A percentile compares a stretch with the other conserved stretches of the same genome.
Conservation (phyloP, 2,113 vertebrate genomes). For the Esox niger region DNA sequence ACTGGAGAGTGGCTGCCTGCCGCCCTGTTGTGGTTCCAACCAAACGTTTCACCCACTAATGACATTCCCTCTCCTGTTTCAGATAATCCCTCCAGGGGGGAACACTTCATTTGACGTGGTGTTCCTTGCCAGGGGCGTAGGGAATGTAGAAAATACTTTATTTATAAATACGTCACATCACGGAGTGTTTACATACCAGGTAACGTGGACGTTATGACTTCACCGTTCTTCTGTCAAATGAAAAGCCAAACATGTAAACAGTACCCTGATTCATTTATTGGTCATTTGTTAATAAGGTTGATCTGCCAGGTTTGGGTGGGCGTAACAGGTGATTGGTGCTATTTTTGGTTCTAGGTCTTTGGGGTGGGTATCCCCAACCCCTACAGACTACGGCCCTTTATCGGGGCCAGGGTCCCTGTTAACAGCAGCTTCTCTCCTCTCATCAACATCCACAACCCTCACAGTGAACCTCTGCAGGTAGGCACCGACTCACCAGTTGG, state of each 20-base stretch:
- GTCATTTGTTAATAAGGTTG: too few relatives aligned
- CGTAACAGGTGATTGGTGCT: too few relatives aligned
- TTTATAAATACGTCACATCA: conserved; percentile 99
- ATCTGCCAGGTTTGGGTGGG: too few relatives aligned
- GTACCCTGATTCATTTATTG: background rate
- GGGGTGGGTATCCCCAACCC: conserved; percentile 97
- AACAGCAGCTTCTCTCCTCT: conserved; percentile 98
- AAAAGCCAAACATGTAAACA: background rate
- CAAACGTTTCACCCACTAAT: too few relatives aligned
- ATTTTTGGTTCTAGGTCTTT: conserved; percentile 87
- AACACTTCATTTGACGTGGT: conserved; percentile 99
- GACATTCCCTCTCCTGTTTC: conserved; percentile 43
- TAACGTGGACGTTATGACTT: conserved; percentile 53
- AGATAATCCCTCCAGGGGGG: conserved; percentile 98
- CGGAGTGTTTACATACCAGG: conserved; percentile 99
- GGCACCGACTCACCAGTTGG: background rate
- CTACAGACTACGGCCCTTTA: conserved; percentile 93
- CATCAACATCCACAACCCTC: conserved; percentile 97
- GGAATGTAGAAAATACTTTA: conserved; percentile 99
- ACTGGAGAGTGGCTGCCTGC: too few relatives aligned
- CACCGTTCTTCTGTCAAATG: background rate
- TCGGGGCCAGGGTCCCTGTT: conserved; percentile 95
- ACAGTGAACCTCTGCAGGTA: conserved; percentile 96
- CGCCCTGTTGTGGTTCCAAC: too few relatives aligned
- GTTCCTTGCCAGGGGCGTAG: conserved; percentile 96